Percentiles rank a stretch among this genome's conserved stretches.
Evolutionary conservation across 23 tunicate species (phyloP).

Genomic region (Styela plicata): DNA sequence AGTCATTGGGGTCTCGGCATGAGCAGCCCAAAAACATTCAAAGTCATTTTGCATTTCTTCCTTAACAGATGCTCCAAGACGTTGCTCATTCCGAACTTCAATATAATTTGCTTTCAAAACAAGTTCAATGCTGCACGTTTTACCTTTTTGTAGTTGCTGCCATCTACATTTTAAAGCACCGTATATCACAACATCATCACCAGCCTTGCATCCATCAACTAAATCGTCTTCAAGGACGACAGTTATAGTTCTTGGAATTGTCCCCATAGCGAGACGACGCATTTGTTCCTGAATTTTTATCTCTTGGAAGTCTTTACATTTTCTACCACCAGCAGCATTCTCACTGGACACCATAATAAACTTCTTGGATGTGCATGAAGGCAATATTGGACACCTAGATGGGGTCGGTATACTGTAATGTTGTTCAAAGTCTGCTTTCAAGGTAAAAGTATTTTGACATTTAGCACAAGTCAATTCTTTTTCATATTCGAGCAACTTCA

Average conservation of each 20-base stretch:
- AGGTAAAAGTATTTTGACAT: conserved; percentile 51
- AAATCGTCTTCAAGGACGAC: conserved; percentile 85
- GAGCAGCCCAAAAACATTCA: conserved; percentile 88
- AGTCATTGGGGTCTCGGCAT: conserved; percentile 41
- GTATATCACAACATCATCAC: conserved; percentile 73
- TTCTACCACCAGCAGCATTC: conserved; percentile 24
- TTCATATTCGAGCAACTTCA: conserved; percentile 62
- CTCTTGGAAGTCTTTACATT: conserved; percentile 89
- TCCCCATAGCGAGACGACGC: conserved; percentile 81
- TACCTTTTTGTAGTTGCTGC: conserved; percentile 51
- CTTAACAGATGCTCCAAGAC: conserved; percentile 14
- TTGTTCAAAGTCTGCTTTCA: conserved; percentile 67
- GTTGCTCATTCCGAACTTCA: conserved; percentile 74
- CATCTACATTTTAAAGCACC: conserved; percentile 81
- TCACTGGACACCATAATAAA: conserved; percentile 53
- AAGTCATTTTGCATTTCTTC: conserved; percentile 83
- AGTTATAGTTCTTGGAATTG: conserved; percentile 74
- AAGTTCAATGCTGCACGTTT: conserved; percentile 67
- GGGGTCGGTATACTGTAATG: conserved; percentile 62
- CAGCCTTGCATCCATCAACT: conserved; percentile 89
- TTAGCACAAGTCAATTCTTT: conserved; percentile 73
- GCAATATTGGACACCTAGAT: conserved; percentile 51
- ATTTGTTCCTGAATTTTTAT: conserved; percentile 86
- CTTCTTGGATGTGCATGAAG: conserved; percentile 58
- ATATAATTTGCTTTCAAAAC: conserved; percentile 81